Evolutionary conservation across 2,113 vertebrate genomes (phyloP), one percentile per base, ranked within the genome.

Genomic region (Numida meleagris): DNA sequence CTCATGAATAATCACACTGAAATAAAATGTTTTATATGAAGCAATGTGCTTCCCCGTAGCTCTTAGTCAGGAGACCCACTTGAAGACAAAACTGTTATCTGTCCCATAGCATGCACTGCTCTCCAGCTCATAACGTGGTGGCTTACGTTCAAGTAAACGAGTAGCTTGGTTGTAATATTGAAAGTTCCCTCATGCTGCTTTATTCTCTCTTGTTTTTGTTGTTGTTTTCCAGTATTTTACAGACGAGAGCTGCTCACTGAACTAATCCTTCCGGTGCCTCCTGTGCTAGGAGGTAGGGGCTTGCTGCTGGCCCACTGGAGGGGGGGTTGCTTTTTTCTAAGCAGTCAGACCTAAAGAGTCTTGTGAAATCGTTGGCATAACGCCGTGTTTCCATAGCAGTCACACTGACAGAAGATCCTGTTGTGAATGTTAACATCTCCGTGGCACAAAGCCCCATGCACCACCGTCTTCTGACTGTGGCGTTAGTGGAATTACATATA

Each of bases 391-490:
- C 96, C 94, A 95, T 89, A 74, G 91, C 9, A 23, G 67, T 75
- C 85, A 5, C 38, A 46, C 75, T 59, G 96, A 82, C 82, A 88
- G 85, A 29, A 72, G 94, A 53, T 43, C 43, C 68, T 55, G 85
- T 77, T 71, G 79, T 74, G 94, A 91, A 96, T 97, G 94, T 90
- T 96, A 95, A 97, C 61, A 21, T 68, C 74, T 50, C 71, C 9
- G n/a, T 58, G 76, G 71, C 76, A 42, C 75, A 3, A 42, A 82
- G 46, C 50, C 45, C 13, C 43, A 27, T 17, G 46, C 73, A 7
- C 4, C 0, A 6, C 4, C 0, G 6, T 10, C 79, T 70, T 24
- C 75, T 62, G 42, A 2, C 78, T 24, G 25, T 14, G 66, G 14
- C 50, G 7, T 19, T 9, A 10, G 14, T 14, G 65, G 67, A 58